Base-by-base conservation (phyloP, 2,797 vertebrate species). In the Distichodus sexfasciatus region DNA sequence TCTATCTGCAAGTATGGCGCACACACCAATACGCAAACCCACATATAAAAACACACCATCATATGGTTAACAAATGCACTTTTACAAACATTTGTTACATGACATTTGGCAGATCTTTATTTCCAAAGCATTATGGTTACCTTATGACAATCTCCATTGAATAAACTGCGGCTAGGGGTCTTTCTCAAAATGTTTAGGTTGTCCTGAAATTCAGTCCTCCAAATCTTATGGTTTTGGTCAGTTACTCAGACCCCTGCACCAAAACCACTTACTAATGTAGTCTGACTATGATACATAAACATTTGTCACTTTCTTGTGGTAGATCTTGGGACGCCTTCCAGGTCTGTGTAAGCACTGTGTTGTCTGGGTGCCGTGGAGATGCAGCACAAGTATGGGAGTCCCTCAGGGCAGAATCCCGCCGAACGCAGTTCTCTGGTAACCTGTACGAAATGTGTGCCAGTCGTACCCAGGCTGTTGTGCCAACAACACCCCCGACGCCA, bases 291-390 rank as follows among this genome's bases (percentile, higher is more conserved):
- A 31, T 19, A 15, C n/a, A 17, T 33, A 9, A 41, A 48, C 17
- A 17, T 10, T 62, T 10, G 41, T 17, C 14, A 46, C 26, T 10
- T n/a, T 21, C 43, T 29, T 65, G 8, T 9, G 15, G 60, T 81
- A 98, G 96, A 81, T 95, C 94, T 77, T 96, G 96, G 96, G 94
- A 95, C 9, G 90, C 92, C 0, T 98, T 97, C 78, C 94, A 97
- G 0, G 72, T 84, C 57, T 98, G 96, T 17, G 93, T 93, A 74
- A 94, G 87, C 15, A 77, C 81, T 5, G 93, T 94, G 48, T 83
- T 98, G 43, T 89, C 84, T 0, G 87, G 89, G 47, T 97, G 95
- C 80, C 94, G 93, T 0, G 91, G 94, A 62, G 94, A 96, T 41
- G 91, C 94, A 0, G 91, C 94, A 0, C 88, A 92, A 0, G 90